phyloP scores from a whole-genome alignment of 2,113 vertebrate genomes.

The Uria aalge region DNA sequence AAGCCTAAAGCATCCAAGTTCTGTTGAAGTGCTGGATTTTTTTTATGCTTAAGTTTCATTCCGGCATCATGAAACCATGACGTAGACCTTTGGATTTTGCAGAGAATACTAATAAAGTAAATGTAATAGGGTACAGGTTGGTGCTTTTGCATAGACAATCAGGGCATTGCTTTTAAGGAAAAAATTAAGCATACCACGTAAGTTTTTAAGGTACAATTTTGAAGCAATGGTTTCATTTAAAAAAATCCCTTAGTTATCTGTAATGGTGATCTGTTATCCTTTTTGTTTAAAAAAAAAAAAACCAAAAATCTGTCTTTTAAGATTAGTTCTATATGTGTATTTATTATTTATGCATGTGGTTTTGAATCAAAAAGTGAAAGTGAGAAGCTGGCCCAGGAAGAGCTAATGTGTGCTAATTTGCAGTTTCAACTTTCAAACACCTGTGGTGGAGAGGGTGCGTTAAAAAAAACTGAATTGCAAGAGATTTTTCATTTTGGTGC shows the following conservation, averaged over 20 bases:
- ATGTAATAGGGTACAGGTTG: background rate
- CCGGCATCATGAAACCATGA: background rate
- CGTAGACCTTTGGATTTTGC: background rate
- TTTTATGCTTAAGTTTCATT: background rate
- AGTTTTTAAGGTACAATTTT: background rate
- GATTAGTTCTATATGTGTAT: background rate
- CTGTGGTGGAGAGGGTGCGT: background rate
- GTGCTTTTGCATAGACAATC: background rate
- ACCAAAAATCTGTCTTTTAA: background rate
- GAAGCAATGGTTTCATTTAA: background rate
- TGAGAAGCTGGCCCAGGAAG: background rate
- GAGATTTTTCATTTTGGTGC: background rate
- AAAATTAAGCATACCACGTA: background rate
- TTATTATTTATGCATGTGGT: background rate
- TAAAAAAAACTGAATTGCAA: background rate
- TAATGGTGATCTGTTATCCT: background rate
- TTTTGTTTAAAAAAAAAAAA: background rate
- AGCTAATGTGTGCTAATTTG: background rate
- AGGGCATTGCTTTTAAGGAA: background rate
- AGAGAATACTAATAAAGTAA: background rate
- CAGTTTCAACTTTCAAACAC: background rate
- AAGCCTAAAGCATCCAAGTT: background rate
- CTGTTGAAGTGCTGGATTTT: background rate
- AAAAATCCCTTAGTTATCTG: background rate
- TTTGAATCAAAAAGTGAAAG: background rate